These are phyloP conservation scores for Prietella phreatophila DNA, from an alignment of 2,113 vertebrate genomes.

Conservation along the genomic window DNA sequence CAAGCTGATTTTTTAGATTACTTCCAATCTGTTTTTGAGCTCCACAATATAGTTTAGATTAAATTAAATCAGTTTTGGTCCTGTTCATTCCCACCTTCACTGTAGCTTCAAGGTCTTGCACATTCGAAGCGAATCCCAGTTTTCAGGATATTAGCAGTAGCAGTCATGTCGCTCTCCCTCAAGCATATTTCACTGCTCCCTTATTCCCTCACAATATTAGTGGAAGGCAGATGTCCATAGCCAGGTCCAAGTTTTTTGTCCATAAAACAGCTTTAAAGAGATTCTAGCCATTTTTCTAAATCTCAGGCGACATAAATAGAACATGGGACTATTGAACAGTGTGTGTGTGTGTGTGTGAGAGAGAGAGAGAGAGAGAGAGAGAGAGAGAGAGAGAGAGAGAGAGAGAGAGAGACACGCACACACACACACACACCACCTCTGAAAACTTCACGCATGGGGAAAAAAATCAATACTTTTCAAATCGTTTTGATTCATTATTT, in stretches of 20 bases:
- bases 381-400: neutral
- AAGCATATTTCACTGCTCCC: conserved; percentile 70
- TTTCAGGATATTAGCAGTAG: conserved; percentile 65
- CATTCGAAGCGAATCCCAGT: conserved; percentile 66
- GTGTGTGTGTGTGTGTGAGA: conserved; percentile 23
- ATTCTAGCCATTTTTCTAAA: conserved; percentile 55
- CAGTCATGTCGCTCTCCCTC: conserved; percentile 65
- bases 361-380: no score
- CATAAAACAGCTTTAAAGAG: conserved; percentile 52
- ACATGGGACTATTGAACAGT: conserved; percentile 49
- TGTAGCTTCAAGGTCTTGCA: conserved; percentile 61
- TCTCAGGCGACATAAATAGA: conserved; percentile 66
- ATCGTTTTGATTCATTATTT: conserved; percentile 59
- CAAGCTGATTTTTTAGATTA: conserved; percentile 33
- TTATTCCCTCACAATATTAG: conserved; percentile 72
- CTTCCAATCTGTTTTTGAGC: conserved; percentile 10
- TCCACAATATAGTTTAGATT: neutral
- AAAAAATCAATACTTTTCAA: conserved; percentile 68
- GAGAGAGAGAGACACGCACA: no score
- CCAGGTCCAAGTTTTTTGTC: conserved; percentile 59
- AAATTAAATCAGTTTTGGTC: conserved; percentile 56
- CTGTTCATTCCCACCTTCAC: conserved; percentile 37
- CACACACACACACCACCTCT: conserved; percentile 46
- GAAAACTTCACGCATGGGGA: conserved; percentile 59
- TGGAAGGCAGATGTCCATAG: conserved; percentile 70